phyloP scores from a whole-genome alignment of 2,113 vertebrate genomes.

The Sceloporus tristichus region DNA sequence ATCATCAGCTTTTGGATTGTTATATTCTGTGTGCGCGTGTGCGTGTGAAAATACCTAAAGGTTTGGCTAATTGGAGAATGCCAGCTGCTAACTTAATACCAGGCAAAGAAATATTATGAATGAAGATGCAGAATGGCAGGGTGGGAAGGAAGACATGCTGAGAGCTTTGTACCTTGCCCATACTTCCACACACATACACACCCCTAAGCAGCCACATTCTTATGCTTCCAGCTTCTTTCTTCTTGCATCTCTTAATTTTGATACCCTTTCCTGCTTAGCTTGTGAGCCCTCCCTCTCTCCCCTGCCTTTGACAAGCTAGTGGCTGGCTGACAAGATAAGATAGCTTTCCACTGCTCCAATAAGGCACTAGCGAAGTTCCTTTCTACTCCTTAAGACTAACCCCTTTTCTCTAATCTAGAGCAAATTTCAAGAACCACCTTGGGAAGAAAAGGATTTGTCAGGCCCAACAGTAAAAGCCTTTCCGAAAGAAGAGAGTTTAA shows the following conservation, averaged over 20 bases:
- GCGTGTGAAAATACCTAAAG: constrained; percentile 34
- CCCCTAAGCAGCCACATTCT: constrained; percentile 43
- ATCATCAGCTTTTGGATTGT: constrained; percentile 68
- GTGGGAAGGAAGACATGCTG: constrained; percentile 43
- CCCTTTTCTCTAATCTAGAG: constrained; percentile 83
- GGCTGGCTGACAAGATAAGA: constrained; percentile 52
- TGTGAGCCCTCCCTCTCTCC: constrained; percentile 54
- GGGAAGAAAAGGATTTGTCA: constrained; percentile 78
- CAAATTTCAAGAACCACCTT: constrained; percentile 78
- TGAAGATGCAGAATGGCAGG: constrained; percentile 5
- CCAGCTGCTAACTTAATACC: constrained; percentile 50
- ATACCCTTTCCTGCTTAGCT: constrained; percentile 74
- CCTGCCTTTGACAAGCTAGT: constrained; percentile 69
- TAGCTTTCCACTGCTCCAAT: constrained; percentile 58
- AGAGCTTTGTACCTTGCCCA: constrained; percentile 51
- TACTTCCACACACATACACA: background rate
- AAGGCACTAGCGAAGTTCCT: constrained; percentile 51
- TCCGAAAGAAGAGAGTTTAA: constrained; percentile 74
- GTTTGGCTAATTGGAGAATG: constrained; percentile 66
- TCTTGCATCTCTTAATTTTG: constrained; percentile 61
- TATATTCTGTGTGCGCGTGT: constrained; percentile 12
- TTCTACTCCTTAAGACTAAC: constrained; percentile 77
- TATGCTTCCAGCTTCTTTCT: constrained; percentile 74
- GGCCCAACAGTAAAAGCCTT: constrained; percentile 71
- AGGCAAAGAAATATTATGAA: constrained; percentile 37